phyloP scores from a whole-genome alignment of 1,140 invertebrate species.

The Asobara japonica region DNA sequence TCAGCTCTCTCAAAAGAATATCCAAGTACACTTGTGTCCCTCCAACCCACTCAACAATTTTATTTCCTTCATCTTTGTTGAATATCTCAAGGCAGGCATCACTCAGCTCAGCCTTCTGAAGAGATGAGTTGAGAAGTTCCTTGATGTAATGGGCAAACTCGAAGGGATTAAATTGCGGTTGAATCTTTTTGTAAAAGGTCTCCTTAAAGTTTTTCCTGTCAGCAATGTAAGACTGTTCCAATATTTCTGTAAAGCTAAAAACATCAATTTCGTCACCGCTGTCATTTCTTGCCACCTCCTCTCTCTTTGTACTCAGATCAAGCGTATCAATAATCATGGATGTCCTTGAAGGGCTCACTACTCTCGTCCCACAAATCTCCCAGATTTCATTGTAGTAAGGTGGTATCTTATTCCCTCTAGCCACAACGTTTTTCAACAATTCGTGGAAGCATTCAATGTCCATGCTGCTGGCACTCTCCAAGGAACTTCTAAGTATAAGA shows the following conservation, averaged over 20 bases:
- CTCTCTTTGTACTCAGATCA: not conserved
- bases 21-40: not conserved
- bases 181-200: not conserved
- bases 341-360: not conserved
- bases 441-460: not conserved
- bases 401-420: not conserved
- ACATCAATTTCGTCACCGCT: not conserved
- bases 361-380: not conserved
- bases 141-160: not conserved
- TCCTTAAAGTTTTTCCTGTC: not conserved
- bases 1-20: not conserved
- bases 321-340: not conserved
- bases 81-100: not conserved
- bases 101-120: not conserved
- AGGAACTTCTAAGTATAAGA: not conserved
- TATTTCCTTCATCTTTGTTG: not conserved
- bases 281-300: not conserved
- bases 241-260: not conserved
- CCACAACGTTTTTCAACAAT: not conserved
- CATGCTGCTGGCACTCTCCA: not conserved
- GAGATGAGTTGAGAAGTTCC: not conserved
- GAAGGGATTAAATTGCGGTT: not conserved
- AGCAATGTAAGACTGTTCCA: not conserved
- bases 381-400: not conserved
- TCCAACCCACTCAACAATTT: conserved; percentile 6